Evolutionary conservation across 2,797 vertebrate species (phyloP), one percentile per base, ranked within the genome.

Genomic region (Alectoris magna): DNA sequence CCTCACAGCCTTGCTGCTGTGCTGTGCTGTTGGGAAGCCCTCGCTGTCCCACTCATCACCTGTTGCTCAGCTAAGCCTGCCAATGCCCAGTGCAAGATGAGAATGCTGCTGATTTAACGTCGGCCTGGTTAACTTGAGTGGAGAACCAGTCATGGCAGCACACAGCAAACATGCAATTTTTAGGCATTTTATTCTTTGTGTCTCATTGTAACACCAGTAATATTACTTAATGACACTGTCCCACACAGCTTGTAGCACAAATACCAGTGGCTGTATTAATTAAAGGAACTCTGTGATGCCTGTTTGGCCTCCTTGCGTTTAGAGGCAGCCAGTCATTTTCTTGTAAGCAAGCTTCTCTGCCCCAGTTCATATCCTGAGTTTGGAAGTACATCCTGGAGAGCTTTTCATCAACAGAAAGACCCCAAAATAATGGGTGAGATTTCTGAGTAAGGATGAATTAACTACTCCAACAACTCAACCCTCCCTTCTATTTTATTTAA

Each of bases 361-460:
- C 31, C 23, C 64, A 76, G 58, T 63, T 82, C n/a, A 70, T 1
- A 18, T 94, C 22, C 24, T 46, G 22, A 83, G 12, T 68, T 76
- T 84, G 27, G 23, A 11, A 55, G 63, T 38, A 72, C 51, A 11
- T 66, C 24, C 48, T 72, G 26, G 17, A 77, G 34, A n/a, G 64
- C 23, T 82, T 76, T 80, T 74, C 19, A 10, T 51, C 51, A 79
- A 34, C 15, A 3, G 66, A 69, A 83, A 88, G 83, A 7, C 13
- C 27, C 44, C 29, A 62, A 90, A 91, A 73, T 62, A 78, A 51
- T 51, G 4, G 67, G 10, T 75, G 77, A 87, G 41, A 71, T 87
- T 83, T 91, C 34, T 89, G 90, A 80, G 44, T 38, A 87, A 66
- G 72, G 7, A 62, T 85, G 31, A 73, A 21, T 79, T 78, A 90